Conservation (phyloP, 2,797 vertebrate species). For the Acrossocheilus fasciatus region DNA sequence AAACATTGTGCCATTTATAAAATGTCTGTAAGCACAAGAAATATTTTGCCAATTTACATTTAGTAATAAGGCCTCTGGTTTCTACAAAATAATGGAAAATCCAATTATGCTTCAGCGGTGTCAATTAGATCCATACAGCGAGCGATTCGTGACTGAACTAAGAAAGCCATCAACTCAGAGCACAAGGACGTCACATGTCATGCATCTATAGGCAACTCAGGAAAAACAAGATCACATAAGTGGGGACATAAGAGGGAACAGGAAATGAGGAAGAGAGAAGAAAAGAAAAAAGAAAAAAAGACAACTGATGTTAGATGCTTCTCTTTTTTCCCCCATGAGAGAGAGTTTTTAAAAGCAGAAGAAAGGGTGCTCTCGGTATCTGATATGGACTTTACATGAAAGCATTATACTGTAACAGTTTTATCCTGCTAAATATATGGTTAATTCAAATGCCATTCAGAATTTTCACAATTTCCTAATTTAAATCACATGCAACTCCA, state of each 20-base stretch:
- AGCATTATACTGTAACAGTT: neutral
- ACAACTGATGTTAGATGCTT: slow-evolving; percentile 1
- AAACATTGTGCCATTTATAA: neutral
- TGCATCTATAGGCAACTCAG: neutral
- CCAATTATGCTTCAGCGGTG: neutral
- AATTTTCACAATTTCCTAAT: neutral
- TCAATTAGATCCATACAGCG: slow-evolving; percentile 21
- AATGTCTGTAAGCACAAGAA: neutral
- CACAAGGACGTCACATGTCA: slow-evolving; percentile 35
- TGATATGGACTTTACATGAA: slow-evolving; percentile 1
- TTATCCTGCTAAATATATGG: neutral
- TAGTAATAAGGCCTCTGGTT: neutral
- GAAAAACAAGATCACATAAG: slow-evolving; percentile 10
- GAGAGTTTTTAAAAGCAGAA: neutral
- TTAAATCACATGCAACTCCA: neutral
- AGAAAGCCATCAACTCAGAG: neutral
- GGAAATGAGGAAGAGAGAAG: neutral
- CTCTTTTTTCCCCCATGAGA: neutral
- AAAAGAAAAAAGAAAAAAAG: neutral
- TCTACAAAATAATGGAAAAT: slow-evolving; percentile 7
- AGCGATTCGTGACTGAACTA: neutral
- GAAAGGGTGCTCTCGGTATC: neutral
- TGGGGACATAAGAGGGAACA: neutral
- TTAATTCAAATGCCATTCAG: neutral
- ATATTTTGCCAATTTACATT: neutral